Conservation (phyloP, 2,797 vertebrate species). For the Sebastes itinus region DNA sequence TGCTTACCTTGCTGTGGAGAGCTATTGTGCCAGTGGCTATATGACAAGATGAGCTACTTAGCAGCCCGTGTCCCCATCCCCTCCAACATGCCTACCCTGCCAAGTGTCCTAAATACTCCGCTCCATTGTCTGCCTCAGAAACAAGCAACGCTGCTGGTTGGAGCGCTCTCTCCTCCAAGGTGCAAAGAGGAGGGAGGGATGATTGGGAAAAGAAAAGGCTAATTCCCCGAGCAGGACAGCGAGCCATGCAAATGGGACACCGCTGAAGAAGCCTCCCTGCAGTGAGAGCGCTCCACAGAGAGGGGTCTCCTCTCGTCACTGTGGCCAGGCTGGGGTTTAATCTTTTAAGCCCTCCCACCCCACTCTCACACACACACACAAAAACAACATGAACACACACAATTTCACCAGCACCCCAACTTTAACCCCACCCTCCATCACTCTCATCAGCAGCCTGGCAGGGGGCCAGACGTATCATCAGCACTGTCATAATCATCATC, state of each 20-base stretch:
- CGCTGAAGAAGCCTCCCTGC: conserved; percentile 66
- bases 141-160: conserved; percentile 56
- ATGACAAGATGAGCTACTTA: conserved; percentile 73
- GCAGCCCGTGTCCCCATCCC: conserved; percentile 55
- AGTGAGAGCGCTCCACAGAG: conserved; percentile 57
- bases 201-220: conserved; percentile 63
- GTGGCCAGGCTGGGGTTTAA: conserved; percentile 68
- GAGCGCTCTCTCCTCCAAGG: conserved; percentile 55
- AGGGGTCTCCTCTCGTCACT: conserved; percentile 49
- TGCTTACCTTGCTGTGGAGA: conserved; percentile 64
- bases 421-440: conserved; percentile 17
- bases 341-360: conserved; percentile 70
- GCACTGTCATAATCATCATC: conserved; percentile 31
- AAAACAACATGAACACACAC: not conserved
- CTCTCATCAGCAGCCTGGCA: conserved; percentile 39
- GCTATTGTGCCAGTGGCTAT: conserved; percentile 59
- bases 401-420: conserved; percentile 15
- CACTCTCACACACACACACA: conserved; percentile 12
- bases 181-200: conserved; percentile 55
- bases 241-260: conserved; percentile 72
- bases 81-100: conserved; percentile 56
- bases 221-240: conserved; percentile 73
- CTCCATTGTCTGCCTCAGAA: conserved; percentile 75
- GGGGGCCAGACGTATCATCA: conserved; percentile 42
- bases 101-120: conserved; percentile 81